phyloP scores from a whole-genome alignment of 2,797 vertebrate genomes.

The Halcyon chelicuti region DNA sequence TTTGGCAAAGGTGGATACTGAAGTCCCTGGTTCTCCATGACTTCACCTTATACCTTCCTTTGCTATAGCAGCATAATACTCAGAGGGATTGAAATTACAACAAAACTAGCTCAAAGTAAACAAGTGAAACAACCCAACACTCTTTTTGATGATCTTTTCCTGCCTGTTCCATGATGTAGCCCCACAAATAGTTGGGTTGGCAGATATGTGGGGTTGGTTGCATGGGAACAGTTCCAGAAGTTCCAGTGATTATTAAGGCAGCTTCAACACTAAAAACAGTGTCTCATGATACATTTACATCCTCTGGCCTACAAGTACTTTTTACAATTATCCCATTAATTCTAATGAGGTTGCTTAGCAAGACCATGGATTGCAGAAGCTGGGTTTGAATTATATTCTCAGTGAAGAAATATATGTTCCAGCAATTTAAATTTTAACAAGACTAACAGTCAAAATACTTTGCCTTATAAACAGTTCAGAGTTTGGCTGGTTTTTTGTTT shows the following conservation, averaged over 20 bases:
- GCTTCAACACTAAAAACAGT: not conserved
- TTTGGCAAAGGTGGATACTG: not conserved
- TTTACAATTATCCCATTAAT: not conserved
- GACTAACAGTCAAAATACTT: not conserved
- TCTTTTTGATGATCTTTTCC: not conserved
- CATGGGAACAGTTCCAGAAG: fast-evolving
- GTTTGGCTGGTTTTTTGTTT: not conserved
- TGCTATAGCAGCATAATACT: not conserved
- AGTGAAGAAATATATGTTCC: fast-evolving
- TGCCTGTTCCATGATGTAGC: not conserved
- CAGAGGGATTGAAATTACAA: not conserved
- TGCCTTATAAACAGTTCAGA: not conserved
- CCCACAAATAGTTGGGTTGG: not conserved
- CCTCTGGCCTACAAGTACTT: not conserved
- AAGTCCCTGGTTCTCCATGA: not conserved
- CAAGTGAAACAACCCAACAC: not conserved
- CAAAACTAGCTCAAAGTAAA: not conserved
- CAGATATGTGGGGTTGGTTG: not conserved
- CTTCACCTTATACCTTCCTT: not conserved
- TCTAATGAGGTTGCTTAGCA: not conserved
- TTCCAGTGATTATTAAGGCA: not conserved
- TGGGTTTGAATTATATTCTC: not conserved
- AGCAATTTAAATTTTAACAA: not conserved
- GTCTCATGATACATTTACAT: not conserved
- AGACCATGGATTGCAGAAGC: not conserved